Evolutionary conservation across 2,888 invertebrate species (phyloP), one percentile per base, ranked within the genome.

Genomic region (Hemithea aestivaria): DNA sequence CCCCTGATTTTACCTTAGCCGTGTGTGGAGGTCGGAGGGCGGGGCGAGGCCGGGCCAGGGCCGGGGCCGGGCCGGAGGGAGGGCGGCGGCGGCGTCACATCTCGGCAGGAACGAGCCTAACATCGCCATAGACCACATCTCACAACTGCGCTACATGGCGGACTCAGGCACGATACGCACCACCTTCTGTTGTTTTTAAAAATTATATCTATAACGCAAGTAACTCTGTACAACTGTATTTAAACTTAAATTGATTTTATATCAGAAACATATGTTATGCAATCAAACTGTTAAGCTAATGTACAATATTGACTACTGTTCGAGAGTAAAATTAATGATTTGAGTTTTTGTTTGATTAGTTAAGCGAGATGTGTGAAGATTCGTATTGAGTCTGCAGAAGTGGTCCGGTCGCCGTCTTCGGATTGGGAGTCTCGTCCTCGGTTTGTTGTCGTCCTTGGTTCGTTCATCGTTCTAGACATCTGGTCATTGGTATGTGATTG

Each of bases 161-260:
- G 80, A 75, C 80, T 73, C 80, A 66, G 75, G 73, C 80, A 79
- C 79, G 77, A 66, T 70, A 73, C 79, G 78, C 16, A 16, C 75
- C 84, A 82, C 78, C 83, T 83, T 84, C 87, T 87, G 87, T 85
- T 80, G 77, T 83, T 85, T 82, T 83, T 83, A 83, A 85, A 83
- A 79, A 79, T 73, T 62, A 77, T 72, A 77, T 81, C 80, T 81
- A 80, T 76, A 79, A 83, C 75, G 77, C 59, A 70, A 60, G 63
- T 67, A 40, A 45, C 46, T 45, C 40, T 46, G 48, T 48, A 42
- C 40, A 46, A 56, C 58, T 59, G 56, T 55, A 58, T 53, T 52
- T 35, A 48, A 39, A 45, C 10, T 42, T 28, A 32, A 25, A 25
- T 31, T 11, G 43, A 42, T 36, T 46, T 45, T 42, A 51, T 20